These are phyloP conservation scores for Megastigmus dorsalis DNA, from an alignment of 2,888 invertebrate species.

Conservation along the genomic window DNA sequence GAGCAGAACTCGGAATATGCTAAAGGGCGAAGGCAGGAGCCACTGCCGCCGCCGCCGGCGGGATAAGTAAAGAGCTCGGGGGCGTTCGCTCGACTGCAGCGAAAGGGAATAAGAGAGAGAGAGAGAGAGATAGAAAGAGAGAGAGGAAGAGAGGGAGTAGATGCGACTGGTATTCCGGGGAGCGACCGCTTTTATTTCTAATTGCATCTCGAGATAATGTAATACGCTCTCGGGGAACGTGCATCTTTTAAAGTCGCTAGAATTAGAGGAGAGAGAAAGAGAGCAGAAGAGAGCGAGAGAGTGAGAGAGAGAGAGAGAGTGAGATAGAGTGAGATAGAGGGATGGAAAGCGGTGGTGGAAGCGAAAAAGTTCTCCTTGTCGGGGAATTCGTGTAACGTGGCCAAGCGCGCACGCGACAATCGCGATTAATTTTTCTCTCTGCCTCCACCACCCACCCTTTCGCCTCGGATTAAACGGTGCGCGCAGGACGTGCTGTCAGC, in stretches of 20 bases:
- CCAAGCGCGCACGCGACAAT: not conserved
- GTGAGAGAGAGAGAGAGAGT: too few species aligned
- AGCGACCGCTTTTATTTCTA: constrained; percentile 64
- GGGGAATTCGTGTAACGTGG: not conserved
- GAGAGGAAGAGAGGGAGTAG: constrained; percentile 33
- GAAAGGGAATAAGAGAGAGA: not conserved
- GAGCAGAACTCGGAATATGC: constrained; percentile 11
- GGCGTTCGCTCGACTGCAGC: constrained; percentile 29
- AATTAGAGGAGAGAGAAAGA: constrained; percentile 16
- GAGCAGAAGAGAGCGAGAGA: not conserved
- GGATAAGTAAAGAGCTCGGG: constrained; percentile 46
- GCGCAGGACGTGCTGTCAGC: not conserved
- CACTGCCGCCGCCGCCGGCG: too few species aligned
- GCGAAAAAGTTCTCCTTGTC: not conserved
- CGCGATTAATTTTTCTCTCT: constrained; percentile 23
- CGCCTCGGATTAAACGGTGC: not conserved
- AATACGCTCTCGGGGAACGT: constrained; percentile 23
- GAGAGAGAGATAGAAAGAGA: constrained; percentile 35
- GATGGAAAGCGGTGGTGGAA: not conserved
- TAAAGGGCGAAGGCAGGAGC: constrained; percentile 26
- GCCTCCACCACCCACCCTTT: not conserved
- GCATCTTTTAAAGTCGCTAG: constrained; percentile 42
- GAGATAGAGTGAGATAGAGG: not conserved
- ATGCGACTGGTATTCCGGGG: constrained; percentile 54
- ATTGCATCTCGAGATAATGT: constrained; percentile 61